Percentiles rank a stretch among this genome's conserved stretches.
phyloP scores from a whole-genome alignment of 2,888 invertebrate genomes.

The Adineta ricciae region DNA sequence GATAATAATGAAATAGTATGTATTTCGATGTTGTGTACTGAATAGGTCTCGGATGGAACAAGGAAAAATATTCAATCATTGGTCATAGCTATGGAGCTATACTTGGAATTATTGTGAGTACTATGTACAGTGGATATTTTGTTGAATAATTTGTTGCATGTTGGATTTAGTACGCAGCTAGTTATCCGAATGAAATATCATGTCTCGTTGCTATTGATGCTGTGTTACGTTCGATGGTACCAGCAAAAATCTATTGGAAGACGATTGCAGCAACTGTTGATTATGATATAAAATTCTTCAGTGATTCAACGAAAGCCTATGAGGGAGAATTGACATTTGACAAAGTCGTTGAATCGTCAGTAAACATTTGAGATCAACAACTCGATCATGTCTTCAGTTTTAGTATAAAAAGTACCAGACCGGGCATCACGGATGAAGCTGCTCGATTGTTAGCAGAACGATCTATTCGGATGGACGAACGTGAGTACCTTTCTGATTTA shows the following conservation, averaged over 20 bases:
- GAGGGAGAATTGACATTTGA: background rate
- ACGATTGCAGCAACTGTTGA: background rate
- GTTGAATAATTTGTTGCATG: background rate
- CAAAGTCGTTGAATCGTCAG: background rate
- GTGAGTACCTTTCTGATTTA: no score
- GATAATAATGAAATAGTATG: no score
- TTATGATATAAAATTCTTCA: background rate
- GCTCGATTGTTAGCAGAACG: background rate
- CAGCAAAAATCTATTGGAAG: background rate
- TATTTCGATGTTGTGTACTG: no score
- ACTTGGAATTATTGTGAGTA: background rate
- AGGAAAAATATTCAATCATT: background rate
- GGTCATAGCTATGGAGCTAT: slow-evolving; percentile 3
- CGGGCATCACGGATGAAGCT: background rate
- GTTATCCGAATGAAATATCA: background rate
- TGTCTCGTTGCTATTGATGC: background rate
- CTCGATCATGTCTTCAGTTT: no score
- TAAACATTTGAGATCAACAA: background rate
- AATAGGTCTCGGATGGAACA: background rate
- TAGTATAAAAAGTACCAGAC: background rate
- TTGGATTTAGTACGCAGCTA: background rate
- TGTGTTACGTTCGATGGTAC: background rate
- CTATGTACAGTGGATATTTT: no score
- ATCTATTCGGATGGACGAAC: background rate
- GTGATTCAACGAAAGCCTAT: background rate